phyloP scores from a whole-genome alignment of 1,140 invertebrate genomes.

The Drosophila takahashii region DNA sequence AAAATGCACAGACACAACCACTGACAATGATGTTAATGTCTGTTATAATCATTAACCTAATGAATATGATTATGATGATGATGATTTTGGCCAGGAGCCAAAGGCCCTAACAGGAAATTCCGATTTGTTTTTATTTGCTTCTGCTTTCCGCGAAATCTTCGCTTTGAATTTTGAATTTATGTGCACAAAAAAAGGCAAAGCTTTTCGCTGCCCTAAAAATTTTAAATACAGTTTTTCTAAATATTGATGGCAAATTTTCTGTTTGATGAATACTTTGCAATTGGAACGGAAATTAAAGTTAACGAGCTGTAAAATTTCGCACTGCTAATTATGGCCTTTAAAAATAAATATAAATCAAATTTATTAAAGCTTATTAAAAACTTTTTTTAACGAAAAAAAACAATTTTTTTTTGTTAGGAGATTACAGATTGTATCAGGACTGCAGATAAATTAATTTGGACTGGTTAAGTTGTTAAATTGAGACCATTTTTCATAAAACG shows the following conservation, averaged over 20 bases:
- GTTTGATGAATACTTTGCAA: slow-evolving; percentile 16
- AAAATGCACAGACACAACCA: slow-evolving; percentile 49
- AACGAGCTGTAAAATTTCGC: slow-evolving; percentile 46
- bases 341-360: no score
- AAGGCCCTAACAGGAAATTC: slow-evolving; percentile 57
- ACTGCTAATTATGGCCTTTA: no score
- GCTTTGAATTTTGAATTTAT: slow-evolving; percentile 33
- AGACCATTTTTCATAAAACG: no score
- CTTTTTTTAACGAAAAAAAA: no score
- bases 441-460: no score
- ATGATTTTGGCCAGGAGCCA: slow-evolving; percentile 43
- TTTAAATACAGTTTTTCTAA: neutral
- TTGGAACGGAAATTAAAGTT: slow-evolving; percentile 41
- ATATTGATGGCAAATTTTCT: slow-evolving; percentile 4
- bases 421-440: no score
- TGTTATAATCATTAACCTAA: slow-evolving; percentile 22
- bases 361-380: no score
- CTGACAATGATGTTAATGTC: slow-evolving; percentile 46
- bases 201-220: slow-evolving; percentile 1
- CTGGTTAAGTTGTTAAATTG: no score
- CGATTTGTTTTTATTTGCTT: slow-evolving; percentile 39
- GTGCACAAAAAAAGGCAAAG: neutral
- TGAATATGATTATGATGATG: slow-evolving; percentile 36
- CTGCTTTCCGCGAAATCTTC: slow-evolving; percentile 14
- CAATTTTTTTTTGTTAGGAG: no score